phyloP scores from a whole-genome alignment of 2,888 invertebrate species.

The Luperina testacea region DNA sequence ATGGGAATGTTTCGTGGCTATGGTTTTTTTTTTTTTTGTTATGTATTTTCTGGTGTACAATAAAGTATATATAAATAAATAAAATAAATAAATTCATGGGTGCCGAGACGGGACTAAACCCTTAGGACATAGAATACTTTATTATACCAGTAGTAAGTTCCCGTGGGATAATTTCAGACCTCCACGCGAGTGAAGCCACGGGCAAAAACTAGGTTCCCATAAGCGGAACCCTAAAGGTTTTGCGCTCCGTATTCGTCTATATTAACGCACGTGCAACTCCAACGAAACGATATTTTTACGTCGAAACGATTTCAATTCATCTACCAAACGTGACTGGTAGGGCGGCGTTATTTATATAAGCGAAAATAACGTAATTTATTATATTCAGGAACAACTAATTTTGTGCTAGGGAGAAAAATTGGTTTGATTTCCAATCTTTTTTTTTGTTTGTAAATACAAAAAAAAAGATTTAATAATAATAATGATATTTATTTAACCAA shows the following conservation, averaged over 20 bases:
- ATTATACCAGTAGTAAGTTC: no score
- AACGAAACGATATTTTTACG: conserved; percentile 54
- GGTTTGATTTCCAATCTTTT: no score
- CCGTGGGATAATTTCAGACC: no score
- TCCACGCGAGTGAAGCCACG: no score
- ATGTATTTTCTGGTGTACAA: no score
- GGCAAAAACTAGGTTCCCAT: neutral
- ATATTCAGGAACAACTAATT: conserved; percentile 24
- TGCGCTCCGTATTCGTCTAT: conserved; percentile 25
- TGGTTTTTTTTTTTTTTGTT: no score
- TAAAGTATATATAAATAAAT: no score
- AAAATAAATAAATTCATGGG: no score
- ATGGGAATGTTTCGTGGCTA: neutral
- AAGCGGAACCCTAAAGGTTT: conserved; percentile 39
- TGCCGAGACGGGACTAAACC: no score
- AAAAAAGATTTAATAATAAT: no score
- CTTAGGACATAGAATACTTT: neutral
- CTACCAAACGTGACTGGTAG: conserved; percentile 45
- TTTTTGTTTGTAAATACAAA: no score
- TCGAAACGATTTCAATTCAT: conserved; percentile 56
- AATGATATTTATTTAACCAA: no score
- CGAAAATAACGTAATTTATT: conserved; percentile 56
- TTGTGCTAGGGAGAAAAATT: neutral
- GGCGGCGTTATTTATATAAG: conserved; percentile 40
- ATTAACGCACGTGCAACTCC: conserved; percentile 52